Base-by-base conservation (phyloP, 1,140 invertebrate species). In the Pantala flavescens region DNA sequence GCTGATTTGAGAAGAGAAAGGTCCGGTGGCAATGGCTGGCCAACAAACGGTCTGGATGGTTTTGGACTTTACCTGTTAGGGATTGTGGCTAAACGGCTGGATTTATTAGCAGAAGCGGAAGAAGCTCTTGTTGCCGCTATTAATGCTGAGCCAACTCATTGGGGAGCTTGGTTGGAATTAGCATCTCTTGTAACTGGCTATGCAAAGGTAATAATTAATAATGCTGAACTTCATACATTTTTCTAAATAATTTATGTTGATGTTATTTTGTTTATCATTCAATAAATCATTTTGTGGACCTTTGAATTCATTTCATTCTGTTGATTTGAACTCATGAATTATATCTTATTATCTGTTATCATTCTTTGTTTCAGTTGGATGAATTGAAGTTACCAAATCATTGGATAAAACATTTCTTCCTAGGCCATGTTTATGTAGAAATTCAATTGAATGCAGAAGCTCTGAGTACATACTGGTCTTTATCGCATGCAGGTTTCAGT, bases 321-420 rank as follows among this genome's bases (percentile, higher is more conserved):
- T n/a, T n/a, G n/a, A n/a, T n/a, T n/a, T n/a, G n/a, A n/a, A n/a
- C n/a, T n/a, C n/a, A n/a, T n/a, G n/a, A n/a, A n/a, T n/a, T n/a
- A n/a, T n/a, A n/a, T n/a, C 2, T 36, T 5, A 36, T 36, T 36
- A 36, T 2, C 28, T 9, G 9, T 36, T 75, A 43, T 23, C 73
- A 43, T 71, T 23, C 11, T 76, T 74, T 42, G 76, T 78, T 81
- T 71, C 79, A 87, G 86, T 77, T 96, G 43, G 84, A 89, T 74
- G 86, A 86, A 14, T 78, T 95, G 10, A 83, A 86, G 55, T 81
- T 98, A 28, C 95, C 95, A 0, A 88, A 91, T 79, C 94, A 97
- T 83, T 98, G 97, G 96, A 95, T 98, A 85, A 93, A 94, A 81
- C 88, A 94, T 75, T 94, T 98, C 79, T 99, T 98, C 82, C 83